Evolutionary conservation across 92 coral and sea anemone species (phyloP), one percentile per base, ranked within the genome.

Genomic region (Porites rus): DNA sequence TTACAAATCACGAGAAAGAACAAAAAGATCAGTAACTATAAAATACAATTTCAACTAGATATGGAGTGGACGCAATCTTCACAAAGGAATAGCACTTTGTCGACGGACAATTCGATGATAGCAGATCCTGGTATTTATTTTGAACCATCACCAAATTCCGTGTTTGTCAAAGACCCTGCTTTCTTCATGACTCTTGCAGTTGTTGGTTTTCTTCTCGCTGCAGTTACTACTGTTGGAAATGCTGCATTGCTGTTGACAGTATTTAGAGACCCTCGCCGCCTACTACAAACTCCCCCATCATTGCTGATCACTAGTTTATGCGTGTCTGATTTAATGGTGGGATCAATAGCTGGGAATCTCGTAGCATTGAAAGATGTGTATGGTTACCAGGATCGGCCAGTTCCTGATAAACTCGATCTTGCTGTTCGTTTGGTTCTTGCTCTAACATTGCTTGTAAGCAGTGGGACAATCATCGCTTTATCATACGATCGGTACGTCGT

Each of bases 401-500:
- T 62, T 19, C 73, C 64, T 51, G 53, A 76, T 10, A 19, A n/a
- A 17, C 38, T 84, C 8, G 61, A 65, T 50, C 50, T 19, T 14
- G 54, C 53, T 58, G 43, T 81, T 18, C 61, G 76, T n/a, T 71
- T 86, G 19, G 64, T 70, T 9, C 58, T 79, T 7, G 90, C 81
- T 22, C 51, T 90, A 70, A 61, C 88, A 20, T 31, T 90, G 82
- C 86, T 90, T 82, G 83, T 81, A 1, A 90, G 75, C 19, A 77
- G 81, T 60, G 71, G 76, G 13, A 86, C 90, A 12, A 90, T 86
- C 19, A 82, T 84, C 10, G 87, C 90, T 7, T 66, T 90, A n/a
- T 90, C 93, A 6, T 79, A 73, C 50, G 93, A 86, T 63, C 88
- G 93, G 18, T 82, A 75, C 25, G 24, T 90, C 59, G 93, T 90